phyloP scores from a whole-genome alignment of 1,140 invertebrate genomes.

The Paralvinella palmiformis region DNA sequence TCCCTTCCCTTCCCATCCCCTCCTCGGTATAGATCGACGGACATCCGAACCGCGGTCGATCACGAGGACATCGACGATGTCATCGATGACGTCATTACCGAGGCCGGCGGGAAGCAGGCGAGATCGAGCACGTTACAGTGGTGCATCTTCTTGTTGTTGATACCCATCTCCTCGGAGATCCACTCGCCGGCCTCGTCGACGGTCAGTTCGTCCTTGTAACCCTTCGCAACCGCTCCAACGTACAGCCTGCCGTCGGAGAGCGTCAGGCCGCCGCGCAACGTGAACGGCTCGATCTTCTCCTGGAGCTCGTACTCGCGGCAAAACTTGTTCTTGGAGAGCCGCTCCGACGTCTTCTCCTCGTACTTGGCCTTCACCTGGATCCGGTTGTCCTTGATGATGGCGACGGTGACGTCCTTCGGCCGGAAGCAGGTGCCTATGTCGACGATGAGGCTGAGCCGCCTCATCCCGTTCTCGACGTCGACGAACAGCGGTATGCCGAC shows the following conservation, averaged over 20 bases:
- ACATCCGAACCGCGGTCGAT: too few species aligned
- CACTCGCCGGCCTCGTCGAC: conserved; percentile 11
- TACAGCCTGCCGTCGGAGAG: conserved; percentile 16
- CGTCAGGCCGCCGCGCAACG: conserved; percentile 16
- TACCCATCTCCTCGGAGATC: conserved; percentile 4
- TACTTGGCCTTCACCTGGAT: conserved; percentile 21
- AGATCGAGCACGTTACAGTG: conserved; percentile 20
- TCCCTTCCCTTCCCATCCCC: too few species aligned
- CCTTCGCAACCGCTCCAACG: conserved; percentile 17
- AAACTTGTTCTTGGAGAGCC: conserved; percentile 17
- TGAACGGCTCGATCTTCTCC: conserved; percentile 19
- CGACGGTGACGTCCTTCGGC: conserved; percentile 20
- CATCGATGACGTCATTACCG: background rate
- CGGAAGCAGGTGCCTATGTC: conserved; percentile 20
- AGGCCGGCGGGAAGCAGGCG: conserved; percentile 17
- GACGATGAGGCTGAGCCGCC: conserved; percentile 14
- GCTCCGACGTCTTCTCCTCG: conserved; percentile 19
- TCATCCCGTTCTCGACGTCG: conserved; percentile 9
- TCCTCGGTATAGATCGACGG: too few species aligned
- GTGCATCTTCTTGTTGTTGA: conserved; percentile 3
- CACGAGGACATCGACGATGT: too few species aligned
- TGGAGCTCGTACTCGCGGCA: conserved; percentile 17
- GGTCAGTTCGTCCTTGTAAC: conserved; percentile 3
- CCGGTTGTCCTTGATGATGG: conserved; percentile 21
- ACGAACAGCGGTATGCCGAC: conserved; percentile 17